A percentile compares a stretch with the other conserved stretches of the same genome.
These are phyloP conservation scores for Morpho helenor DNA, from an alignment of 2,888 invertebrate species.

Conservation along the genomic window DNA sequence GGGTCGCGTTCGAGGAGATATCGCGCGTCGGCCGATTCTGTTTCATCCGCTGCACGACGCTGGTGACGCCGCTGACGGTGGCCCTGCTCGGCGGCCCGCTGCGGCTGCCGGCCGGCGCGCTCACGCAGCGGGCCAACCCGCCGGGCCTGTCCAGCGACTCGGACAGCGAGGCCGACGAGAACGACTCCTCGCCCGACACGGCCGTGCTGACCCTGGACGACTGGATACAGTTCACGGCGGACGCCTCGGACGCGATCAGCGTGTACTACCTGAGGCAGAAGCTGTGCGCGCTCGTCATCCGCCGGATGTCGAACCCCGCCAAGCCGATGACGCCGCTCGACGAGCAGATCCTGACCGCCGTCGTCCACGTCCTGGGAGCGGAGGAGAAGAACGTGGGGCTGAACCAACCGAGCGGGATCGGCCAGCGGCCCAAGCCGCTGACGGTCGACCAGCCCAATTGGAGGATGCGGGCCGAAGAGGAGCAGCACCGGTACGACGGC, in stretches of 20 bases:
- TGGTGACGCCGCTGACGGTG: conserved; percentile 89
- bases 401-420: conserved; percentile 86
- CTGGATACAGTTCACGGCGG: conserved; percentile 86
- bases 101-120: conserved; percentile 72
- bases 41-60: conserved; percentile 87
- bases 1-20: conserved; percentile 94
- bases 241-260: conserved; percentile 82
- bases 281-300: conserved; percentile 83
- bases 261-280: conserved; percentile 85
- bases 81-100: conserved; percentile 88
- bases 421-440: conserved; percentile 86
- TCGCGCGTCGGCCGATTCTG: conserved; percentile 84
- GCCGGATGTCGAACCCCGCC: conserved; percentile 79
- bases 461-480: conserved; percentile 49
- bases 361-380: conserved; percentile 82
- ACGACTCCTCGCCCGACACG: conserved; percentile 53
- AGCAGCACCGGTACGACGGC: conserved; percentile 45
- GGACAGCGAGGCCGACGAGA: conserved; percentile 66
- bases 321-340: conserved; percentile 79
- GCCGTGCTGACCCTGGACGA: conserved; percentile 82
- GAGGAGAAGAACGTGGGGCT: conserved; percentile 86
- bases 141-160: conserved; percentile 69
- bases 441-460: conserved; percentile 76
- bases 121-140: conserved; percentile 65
- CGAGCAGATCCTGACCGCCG: conserved; percentile 83